Conservation (phyloP, 2,797 vertebrate genomes). For the Hyperoplus lanceolatus region DNA sequence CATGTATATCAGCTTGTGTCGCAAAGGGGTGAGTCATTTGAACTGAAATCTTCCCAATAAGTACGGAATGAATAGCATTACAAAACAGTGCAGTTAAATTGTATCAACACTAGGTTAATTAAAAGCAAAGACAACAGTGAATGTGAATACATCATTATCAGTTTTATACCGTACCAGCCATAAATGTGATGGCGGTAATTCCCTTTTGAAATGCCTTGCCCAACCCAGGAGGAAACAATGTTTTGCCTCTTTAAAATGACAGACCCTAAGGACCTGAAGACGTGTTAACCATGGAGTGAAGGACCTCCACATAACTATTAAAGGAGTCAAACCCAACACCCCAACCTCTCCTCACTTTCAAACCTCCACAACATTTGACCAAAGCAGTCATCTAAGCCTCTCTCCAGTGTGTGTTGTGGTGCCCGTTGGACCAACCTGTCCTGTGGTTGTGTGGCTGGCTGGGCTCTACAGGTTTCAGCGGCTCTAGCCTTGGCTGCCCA, state of each 20-base stretch:
- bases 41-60: conserved; percentile 1
- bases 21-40: conserved; percentile 12
- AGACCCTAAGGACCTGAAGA: not conserved
- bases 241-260: not conserved
- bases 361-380: conserved; percentile 33
- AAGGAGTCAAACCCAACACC: not conserved
- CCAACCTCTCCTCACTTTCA: not conserved
- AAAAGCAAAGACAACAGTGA: not conserved
- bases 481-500: conserved; percentile 82
- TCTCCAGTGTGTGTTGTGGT: conserved; percentile 12
- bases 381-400: conserved; percentile 18
- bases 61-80: not conserved
- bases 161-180: not conserved
- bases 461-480: conserved; percentile 91
- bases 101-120: not conserved
- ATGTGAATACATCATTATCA: not conserved
- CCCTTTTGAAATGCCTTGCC: not conserved
- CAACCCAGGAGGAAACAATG: not conserved
- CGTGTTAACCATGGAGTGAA: conserved; percentile 2
- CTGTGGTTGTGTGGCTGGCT: conserved; percentile 86
- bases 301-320: not conserved
- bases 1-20: conserved; percentile 10
- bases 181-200: not conserved
- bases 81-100: not conserved
- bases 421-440: conserved; percentile 80